Percentiles rank a stretch among this genome's conserved stretches.
Evolutionary conservation across 1,140 invertebrate species (phyloP).

Genomic region (Drosophila kepulauana): DNA sequence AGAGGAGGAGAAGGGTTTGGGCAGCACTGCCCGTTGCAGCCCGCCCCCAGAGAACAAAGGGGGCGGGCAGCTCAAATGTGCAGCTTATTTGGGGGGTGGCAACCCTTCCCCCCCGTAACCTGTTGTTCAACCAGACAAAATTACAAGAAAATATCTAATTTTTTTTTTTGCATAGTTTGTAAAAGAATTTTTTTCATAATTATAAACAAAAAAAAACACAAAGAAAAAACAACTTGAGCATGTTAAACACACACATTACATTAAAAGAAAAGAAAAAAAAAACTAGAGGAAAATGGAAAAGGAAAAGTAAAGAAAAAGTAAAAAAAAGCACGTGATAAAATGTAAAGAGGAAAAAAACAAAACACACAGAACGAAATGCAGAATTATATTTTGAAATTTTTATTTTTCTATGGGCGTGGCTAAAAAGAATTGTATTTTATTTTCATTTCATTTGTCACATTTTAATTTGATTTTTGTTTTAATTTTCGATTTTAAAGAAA

Average conservation of each 20-base stretch:
- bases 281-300: neutral
- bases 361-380: conserved; percentile 18
- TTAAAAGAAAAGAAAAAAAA: conserved; percentile 10
- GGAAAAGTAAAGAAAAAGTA: conserved; percentile 19
- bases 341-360: conserved; percentile 9
- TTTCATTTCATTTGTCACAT: conserved; percentile 21
- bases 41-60: neutral
- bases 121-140: conserved; percentile 48
- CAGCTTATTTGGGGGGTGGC: conserved; percentile 31
- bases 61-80: conserved; percentile 20
- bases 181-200: conserved; percentile 53
- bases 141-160: conserved; percentile 34
- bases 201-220: conserved; percentile 33
- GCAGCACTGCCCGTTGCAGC: conserved; percentile 26
- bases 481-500: conserved; percentile 32
- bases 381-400: conserved; percentile 13
- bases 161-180: conserved; percentile 54
- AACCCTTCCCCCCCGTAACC: conserved; percentile 12
- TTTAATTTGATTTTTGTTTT: conserved; percentile 48
- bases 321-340: conserved; percentile 50
- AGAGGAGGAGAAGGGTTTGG: conserved; percentile 10
- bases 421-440: conserved; percentile 24
- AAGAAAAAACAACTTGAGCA: conserved; percentile 47
- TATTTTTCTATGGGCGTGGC: conserved; percentile 28
- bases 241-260: conserved; percentile 30